Evolutionary conservation across 2,888 invertebrate species (phyloP).

Genomic region (Tinea pellionella): DNA sequence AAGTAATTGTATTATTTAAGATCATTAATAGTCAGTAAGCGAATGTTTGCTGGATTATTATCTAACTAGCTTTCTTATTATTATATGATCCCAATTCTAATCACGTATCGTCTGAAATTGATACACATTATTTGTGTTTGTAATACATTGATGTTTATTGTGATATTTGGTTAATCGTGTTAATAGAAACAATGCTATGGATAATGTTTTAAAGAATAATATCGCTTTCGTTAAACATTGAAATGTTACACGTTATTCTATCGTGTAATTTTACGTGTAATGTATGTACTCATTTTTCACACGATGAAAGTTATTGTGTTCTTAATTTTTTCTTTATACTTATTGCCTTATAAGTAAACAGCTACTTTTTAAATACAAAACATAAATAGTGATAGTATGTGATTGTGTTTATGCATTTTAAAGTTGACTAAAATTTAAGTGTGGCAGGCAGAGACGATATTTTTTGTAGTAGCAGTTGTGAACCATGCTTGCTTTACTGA

Average conservation of each 20-base stretch:
- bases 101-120: neutral
- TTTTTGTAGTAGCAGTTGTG: too few species aligned
- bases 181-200: neutral
- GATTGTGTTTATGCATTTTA: too few species aligned
- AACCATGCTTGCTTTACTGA: too few species aligned
- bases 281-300: neutral
- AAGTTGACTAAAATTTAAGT: too few species aligned
- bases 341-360: too few species aligned
- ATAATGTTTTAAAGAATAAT: neutral
- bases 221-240: neutral
- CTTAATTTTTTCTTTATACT: too few species aligned
- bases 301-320: neutral
- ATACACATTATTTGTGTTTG: neutral
- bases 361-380: too few species aligned
- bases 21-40: conserved; percentile 2
- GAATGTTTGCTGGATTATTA: neutral
- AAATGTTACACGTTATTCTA: too few species aligned
- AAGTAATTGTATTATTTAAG: neutral
- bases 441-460: too few species aligned
- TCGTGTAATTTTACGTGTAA: too few species aligned
- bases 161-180: neutral
- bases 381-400: too few species aligned
- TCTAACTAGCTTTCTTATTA: neutral
- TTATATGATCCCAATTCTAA: neutral
- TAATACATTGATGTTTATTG: neutral